Evolutionary conservation across 2,113 vertebrate species (phyloP).

Genomic region (Cheilinus undulatus): DNA sequence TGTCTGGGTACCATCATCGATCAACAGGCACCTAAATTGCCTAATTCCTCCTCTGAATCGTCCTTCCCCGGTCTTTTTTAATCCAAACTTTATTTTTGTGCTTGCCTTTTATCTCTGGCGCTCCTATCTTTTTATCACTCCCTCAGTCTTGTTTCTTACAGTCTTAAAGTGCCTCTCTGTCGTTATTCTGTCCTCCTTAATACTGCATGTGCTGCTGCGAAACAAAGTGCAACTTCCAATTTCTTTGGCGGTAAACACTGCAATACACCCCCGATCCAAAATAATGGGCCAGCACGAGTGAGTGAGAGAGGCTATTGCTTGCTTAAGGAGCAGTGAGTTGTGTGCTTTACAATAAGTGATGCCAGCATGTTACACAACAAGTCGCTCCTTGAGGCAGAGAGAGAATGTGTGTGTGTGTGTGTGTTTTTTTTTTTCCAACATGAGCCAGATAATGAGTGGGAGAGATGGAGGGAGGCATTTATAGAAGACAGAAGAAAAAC

Average conservation of each 20-base stretch:
- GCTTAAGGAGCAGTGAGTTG: conserved; percentile 35
- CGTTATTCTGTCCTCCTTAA: conserved; percentile 38
- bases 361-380: conserved; percentile 72
- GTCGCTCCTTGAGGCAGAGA: conserved; percentile 49
- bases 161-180: conserved; percentile 33
- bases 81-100: conserved; percentile 50
- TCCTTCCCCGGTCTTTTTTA: background rate
- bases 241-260: conserved; percentile 48
- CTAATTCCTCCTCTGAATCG: conserved; percentile 29
- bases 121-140: conserved; percentile 21
- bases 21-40: conserved; percentile 48
- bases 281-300: conserved; percentile 33
- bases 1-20: conserved; percentile 54
- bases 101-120: conserved; percentile 40
- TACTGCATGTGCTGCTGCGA: conserved; percentile 44
- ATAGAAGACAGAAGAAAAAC: conserved; percentile 46
- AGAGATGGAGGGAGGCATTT: conserved; percentile 63
- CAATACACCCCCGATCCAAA: conserved; percentile 47
- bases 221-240: conserved; percentile 50
- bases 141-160: conserved; percentile 18
- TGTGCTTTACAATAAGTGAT: conserved; percentile 56
- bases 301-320: conserved; percentile 30
- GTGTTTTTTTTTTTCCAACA: conserved; percentile 21
- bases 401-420: conserved; percentile 23
- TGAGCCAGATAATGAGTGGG: conserved; percentile 69